A percentile compares a stretch with the other conserved stretches of the same genome.
Conservation (phyloP, 2,113 vertebrate genomes). For the Empidonax traillii region DNA sequence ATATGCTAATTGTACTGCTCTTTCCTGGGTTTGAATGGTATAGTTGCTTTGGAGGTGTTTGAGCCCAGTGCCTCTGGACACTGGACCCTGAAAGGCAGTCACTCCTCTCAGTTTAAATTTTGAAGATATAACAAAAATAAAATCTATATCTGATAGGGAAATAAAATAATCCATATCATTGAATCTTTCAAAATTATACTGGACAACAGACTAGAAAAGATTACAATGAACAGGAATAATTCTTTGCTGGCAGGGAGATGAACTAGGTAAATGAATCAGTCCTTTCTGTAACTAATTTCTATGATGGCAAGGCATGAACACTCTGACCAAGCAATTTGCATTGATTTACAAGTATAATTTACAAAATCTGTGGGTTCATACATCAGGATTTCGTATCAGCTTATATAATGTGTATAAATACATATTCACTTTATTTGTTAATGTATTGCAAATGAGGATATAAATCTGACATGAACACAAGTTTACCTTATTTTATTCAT, state of each 20-base stretch:
- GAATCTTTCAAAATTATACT: neutral
- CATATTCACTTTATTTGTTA: conserved; percentile 51
- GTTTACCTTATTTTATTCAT: conserved; percentile 9
- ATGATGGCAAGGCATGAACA: neutral
- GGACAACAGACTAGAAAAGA: neutral
- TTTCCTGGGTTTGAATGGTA: neutral
- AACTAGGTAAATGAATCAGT: conserved; percentile 33
- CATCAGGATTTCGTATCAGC: neutral
- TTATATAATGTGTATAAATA: conserved; percentile 32
- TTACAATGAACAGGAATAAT: neutral
- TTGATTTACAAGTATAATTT: conserved; percentile 54
- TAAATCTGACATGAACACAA: neutral
- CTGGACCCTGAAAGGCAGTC: neutral
- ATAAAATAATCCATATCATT: neutral
- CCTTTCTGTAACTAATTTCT: conserved; percentile 44
- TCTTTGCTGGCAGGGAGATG: neutral
- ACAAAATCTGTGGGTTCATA: conserved; percentile 32
- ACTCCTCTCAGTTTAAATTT: neutral
- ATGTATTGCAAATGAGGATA: conserved; percentile 8
- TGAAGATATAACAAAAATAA: neutral
- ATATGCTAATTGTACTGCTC: neutral
- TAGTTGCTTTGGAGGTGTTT: neutral
- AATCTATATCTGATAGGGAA: neutral
- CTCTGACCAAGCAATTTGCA: conserved; percentile 45
- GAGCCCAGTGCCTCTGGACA: neutral